Evolutionary conservation across 2,888 invertebrate genomes (phyloP), one percentile per base, ranked within the genome.

Genomic region (Aspidiotus destructor): DNA sequence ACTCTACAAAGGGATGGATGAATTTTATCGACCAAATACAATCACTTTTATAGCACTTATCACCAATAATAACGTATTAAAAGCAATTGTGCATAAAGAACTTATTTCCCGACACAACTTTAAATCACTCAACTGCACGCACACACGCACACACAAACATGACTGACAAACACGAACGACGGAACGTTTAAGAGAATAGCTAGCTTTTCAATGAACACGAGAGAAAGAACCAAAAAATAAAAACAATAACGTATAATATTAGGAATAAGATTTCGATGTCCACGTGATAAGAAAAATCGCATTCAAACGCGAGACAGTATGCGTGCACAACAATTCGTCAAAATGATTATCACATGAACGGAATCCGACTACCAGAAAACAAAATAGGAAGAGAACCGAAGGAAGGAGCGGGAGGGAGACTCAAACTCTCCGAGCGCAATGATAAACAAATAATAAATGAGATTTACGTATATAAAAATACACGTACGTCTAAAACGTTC

Each of bases 371-470:
- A 40, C 15, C 28, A 16, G 61, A 61, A 40, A 52, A 52, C 40
- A n/a, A 53, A 52, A 62, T 13, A 48, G 48, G 48, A 48, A 48
- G n/a, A 62, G 53, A 53, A 63, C 41, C 41, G 54, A 28, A 57
- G 3, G 15, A n/a, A 7, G 16, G 15, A 57, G 48, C 53, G n/a
- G 28, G 5, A 48, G n/a, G n/a, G 48, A 48, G n/a, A 48, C 10
- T 48, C 48, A 6, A 48, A n/a, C 48, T 13, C 48, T 48, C n/a
- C 48, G 48, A 48, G 57, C 67, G 67, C 67, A 67, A 58, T 58
- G 67, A 67, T 60, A 65, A 63, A 63, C 63, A 63, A 63, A 63
- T 63, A 63, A 63, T 54, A 54, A 28, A 28, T 28, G 28, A 28
- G 28, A 28, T 28, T 3, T 28, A 28, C 28, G 28, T 28, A 28